phyloP scores from a whole-genome alignment of 2,888 invertebrate species.

The Rhogogaster chlorosoma region DNA sequence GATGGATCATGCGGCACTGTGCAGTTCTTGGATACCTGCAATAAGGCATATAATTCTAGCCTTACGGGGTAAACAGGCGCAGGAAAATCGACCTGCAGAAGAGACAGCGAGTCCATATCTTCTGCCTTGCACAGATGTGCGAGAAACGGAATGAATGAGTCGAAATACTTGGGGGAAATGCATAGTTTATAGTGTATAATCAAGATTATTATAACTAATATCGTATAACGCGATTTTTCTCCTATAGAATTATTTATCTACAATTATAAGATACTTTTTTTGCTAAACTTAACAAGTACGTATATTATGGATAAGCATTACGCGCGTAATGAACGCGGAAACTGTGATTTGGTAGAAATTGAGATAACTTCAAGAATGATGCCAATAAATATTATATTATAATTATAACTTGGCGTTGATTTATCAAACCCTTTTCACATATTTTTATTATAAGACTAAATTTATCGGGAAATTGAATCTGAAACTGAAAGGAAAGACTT shows the following conservation, averaged over 20 bases:
- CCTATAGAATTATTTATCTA: slow-evolving; percentile 24
- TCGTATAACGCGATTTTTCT: background rate
- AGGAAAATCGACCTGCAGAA: background rate
- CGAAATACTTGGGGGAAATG: background rate
- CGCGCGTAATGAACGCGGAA: background rate
- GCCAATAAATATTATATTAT: background rate
- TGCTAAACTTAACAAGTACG: background rate
- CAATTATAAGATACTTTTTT: background rate
- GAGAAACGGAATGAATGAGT: background rate
- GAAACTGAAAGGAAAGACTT: background rate
- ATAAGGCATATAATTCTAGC: slow-evolving; percentile 81
- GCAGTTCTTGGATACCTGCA: slow-evolving; percentile 83
- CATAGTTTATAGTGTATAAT: slow-evolving; percentile 1
- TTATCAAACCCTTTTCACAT: background rate
- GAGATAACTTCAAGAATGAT: background rate
- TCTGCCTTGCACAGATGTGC: background rate
- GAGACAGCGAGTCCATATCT: slow-evolving; percentile 12
- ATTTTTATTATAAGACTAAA: background rate
- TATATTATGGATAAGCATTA: background rate
- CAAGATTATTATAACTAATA: background rate
- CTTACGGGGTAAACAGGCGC: slow-evolving; percentile 62
- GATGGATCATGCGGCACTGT: slow-evolving; percentile 81
- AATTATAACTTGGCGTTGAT: background rate
- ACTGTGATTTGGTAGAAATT: slow-evolving; percentile 30
- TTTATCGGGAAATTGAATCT: background rate